Base-by-base conservation (phyloP, 2,797 vertebrate species). In the Hoplostethus mediterraneus region DNA sequence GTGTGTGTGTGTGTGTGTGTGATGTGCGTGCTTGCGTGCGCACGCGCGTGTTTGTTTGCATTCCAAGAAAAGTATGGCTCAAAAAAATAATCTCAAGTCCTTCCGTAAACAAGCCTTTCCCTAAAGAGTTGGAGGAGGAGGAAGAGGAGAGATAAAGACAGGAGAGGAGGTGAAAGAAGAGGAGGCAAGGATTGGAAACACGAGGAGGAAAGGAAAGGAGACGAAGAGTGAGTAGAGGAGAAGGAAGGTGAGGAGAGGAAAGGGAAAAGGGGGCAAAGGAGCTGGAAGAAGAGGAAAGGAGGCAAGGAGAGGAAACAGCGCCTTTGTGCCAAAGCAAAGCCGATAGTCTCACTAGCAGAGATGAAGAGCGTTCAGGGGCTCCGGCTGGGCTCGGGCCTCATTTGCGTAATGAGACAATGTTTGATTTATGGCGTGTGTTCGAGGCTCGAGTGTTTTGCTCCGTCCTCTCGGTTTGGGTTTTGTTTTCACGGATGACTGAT, bases 31-130 rank as follows among this genome's bases (percentile, higher is more conserved):
- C n/a, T n/a, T 28, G 36, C 13, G 53, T 21, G 52, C 8, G 10
- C 17, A 38, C 2, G 49, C 16, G 25, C 5, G 53, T 42, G 55
- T 48, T 52, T 77, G 73, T 74, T 58, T 67, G 52, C 14, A 71
- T 85, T 77, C 58, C 77, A 77, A 79, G 73, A 77, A 77, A 71
- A 65, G 38, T 42, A 54, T 63, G 60, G 44, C n/a, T 61, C 67
- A 40, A 66, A 72, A 73, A 63, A 72, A 71, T 71, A 76, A 75
- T 79, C 63, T 71, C 61, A 48, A 49, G 67, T 55, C 54, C 64
- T 81, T 78, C 71, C 48, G 59, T 83, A 80, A 86, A 87, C 73
- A 80, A 75, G 73, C 28, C 53, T 44, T 60, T 63, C 67, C 75
- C 67, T 67, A 30, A 36, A 58, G n/a, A 68, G 45, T 3, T 5